Conservation (phyloP, 2,113 vertebrate genomes). For the Ailuropoda melanoleuca region DNA sequence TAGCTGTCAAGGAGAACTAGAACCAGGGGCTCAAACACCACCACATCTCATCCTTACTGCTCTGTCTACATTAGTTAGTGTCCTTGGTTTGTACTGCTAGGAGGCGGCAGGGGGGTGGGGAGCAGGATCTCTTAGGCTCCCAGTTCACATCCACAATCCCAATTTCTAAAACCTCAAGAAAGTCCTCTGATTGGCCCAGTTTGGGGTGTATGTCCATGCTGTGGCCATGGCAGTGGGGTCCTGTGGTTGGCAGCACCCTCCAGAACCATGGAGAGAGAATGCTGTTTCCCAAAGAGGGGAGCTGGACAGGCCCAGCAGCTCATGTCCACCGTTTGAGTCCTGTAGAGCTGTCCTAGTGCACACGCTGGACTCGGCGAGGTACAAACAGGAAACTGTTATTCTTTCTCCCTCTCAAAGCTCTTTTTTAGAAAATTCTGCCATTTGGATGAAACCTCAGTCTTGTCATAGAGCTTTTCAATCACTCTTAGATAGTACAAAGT, state of each 20-base stretch:
- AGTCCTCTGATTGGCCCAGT: not conserved
- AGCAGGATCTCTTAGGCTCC: not conserved
- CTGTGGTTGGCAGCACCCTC: not conserved
- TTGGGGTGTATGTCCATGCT: too few relatives aligned
- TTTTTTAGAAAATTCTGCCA: not conserved
- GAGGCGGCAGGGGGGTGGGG: not conserved
- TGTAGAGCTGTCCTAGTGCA: fast-evolving
- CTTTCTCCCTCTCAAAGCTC: not conserved
- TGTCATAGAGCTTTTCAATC: not conserved
- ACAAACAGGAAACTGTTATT: not conserved
- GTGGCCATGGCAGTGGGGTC: not conserved
- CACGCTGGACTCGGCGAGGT: not conserved
- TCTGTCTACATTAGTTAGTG: not conserved
- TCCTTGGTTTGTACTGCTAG: not conserved
- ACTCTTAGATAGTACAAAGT: not conserved
- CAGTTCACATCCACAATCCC: not conserved
- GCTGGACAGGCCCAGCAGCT: not conserved
- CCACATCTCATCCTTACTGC: not conserved
- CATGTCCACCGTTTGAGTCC: not conserved
- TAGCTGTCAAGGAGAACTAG: not conserved
- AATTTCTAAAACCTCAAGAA: not conserved
- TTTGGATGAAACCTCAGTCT: not conserved
- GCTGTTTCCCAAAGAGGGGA: not conserved
- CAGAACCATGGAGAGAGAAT: not conserved
- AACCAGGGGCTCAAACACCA: too few relatives aligned